Conservation (phyloP, 2,113 vertebrate species). For the Dicaeum eximium region DNA sequence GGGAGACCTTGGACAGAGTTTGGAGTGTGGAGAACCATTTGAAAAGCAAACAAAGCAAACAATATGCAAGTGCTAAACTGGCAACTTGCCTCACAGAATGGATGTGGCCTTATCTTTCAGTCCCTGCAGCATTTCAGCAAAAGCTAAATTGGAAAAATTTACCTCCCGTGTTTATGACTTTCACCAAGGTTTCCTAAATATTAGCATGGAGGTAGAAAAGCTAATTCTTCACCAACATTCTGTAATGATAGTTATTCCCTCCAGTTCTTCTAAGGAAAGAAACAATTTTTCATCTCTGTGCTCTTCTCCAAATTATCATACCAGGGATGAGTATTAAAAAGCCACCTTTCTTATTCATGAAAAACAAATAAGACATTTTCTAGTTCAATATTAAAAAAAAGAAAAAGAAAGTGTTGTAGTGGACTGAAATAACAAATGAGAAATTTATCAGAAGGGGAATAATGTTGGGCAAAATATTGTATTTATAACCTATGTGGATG, state of each 20-base stretch:
- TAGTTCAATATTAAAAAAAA: neutral
- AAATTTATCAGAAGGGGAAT: neutral
- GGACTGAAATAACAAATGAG: neutral
- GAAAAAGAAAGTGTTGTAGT: neutral
- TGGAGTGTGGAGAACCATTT: neutral
- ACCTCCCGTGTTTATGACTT: neutral
- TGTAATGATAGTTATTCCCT: slow-evolving; percentile 43
- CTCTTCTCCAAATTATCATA: neutral
- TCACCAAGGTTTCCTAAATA: slow-evolving; percentile 38
- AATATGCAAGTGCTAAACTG: neutral
- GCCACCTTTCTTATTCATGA: neutral
- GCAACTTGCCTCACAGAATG: neutral
- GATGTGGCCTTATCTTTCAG: neutral
- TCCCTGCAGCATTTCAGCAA: neutral
- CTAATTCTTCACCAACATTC: slow-evolving; percentile 40
- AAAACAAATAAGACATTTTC: slow-evolving; percentile 28
- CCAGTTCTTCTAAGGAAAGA: slow-evolving; percentile 7
- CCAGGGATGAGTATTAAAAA: neutral
- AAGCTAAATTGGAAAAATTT: slow-evolving; percentile 28
- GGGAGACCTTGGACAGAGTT: fast-evolving
- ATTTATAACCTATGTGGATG: neutral
- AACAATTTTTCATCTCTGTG: slow-evolving; percentile 21
- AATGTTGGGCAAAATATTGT: neutral
- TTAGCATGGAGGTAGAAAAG: slow-evolving; percentile 22
- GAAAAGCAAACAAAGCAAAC: neutral